Percentiles rank a stretch among this genome's conserved stretches.
Conservation (phyloP, 1,140 invertebrate species). For the Atta cephalotes region DNA sequence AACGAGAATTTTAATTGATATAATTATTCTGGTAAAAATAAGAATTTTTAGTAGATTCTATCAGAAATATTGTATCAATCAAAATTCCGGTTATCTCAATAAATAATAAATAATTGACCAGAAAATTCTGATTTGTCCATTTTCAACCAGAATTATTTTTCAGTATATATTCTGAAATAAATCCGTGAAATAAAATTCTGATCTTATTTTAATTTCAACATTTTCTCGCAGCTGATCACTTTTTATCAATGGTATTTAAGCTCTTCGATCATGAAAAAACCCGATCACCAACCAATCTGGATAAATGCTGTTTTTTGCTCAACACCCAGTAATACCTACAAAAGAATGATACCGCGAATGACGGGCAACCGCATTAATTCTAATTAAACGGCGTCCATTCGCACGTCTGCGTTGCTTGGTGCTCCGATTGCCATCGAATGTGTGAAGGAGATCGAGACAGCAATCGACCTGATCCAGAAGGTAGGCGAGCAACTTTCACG, state of each 20-base stretch:
- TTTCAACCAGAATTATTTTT: too few species aligned
- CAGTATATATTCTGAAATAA: neutral
- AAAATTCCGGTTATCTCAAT: too few species aligned
- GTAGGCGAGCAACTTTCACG: constrained; percentile 74
- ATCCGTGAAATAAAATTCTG: neutral
- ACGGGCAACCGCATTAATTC: constrained; percentile 78
- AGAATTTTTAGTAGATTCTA: too few species aligned
- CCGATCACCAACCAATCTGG: constrained; percentile 11
- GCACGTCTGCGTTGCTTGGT: constrained; percentile 36
- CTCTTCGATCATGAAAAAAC: neutral
- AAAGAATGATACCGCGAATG: constrained; percentile 60
- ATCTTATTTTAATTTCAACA: neutral
- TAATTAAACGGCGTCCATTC: constrained; percentile 75
- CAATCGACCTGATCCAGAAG: constrained; percentile 60
- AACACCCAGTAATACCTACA: constrained; percentile 3
- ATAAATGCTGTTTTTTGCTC: constrained; percentile 29
- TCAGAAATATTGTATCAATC: too few species aligned
- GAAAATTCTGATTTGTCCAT: too few species aligned
- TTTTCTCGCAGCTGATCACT: neutral
- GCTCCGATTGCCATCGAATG: constrained; percentile 37
- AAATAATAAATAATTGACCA: too few species aligned
- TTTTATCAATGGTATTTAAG: neutral
- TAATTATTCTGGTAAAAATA: too few species aligned
- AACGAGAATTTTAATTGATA: too few species aligned
- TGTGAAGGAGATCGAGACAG: constrained; percentile 17